Conservation (phyloP, 1,140 invertebrate species). For the Drosophila biarmipes region DNA sequence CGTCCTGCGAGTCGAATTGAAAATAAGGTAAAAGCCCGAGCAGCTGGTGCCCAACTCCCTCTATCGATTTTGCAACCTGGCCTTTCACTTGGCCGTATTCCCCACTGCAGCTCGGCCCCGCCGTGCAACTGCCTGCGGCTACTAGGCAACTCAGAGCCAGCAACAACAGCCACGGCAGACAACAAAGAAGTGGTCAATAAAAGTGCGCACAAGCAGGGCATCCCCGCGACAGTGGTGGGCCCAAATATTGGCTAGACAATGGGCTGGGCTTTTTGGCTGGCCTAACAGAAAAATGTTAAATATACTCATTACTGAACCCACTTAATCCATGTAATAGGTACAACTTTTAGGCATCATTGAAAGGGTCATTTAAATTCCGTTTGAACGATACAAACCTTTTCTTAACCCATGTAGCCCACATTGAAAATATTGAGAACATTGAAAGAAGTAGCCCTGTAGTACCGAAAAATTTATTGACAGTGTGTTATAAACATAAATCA, state of each 20-base stretch:
- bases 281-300: too few relatives aligned
- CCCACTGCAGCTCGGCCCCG: constrained; percentile 20
- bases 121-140: constrained; percentile 10
- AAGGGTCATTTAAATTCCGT: too few relatives aligned
- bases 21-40: constrained; percentile 41
- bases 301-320: too few relatives aligned
- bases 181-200: constrained; percentile 47
- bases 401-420: too few relatives aligned
- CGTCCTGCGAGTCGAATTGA: constrained; percentile 20
- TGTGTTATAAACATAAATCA: too few relatives aligned
- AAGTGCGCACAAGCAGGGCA: constrained; percentile 64
- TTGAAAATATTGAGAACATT: too few relatives aligned
- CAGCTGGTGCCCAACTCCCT: constrained; percentile 13
- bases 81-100: constrained; percentile 6
- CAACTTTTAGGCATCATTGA: too few relatives aligned
- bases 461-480: too few relatives aligned
- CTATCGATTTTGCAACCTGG: constrained; percentile 64
- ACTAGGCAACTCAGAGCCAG: constrained; percentile 18
- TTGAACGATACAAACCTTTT: too few relatives aligned
- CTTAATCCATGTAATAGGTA: too few relatives aligned
- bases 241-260: not conserved
- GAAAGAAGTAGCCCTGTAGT: too few relatives aligned
- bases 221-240: constrained; percentile 48
- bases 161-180: constrained; percentile 31
- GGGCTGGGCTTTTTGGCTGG: too few relatives aligned